Base-by-base conservation (phyloP, 1,140 invertebrate species). In the honey bee (Apis mellifera) region DNA sequence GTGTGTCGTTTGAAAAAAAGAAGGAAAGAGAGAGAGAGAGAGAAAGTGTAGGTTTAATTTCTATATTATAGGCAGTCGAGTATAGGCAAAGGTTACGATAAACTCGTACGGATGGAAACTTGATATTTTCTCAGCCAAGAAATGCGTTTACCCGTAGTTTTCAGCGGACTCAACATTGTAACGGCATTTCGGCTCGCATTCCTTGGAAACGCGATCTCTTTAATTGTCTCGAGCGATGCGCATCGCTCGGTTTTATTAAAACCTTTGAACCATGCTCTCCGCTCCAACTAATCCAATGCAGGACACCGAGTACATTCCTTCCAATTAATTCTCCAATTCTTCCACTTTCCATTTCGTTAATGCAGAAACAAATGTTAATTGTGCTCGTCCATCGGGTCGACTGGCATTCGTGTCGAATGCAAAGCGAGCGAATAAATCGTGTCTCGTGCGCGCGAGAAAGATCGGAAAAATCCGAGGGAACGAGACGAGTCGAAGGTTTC, bases 201-300 rank as follows among this genome's bases (percentile, higher is more conserved):
- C 42, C n/a, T 48, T n/a, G 50, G 73, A 75, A 75, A 62, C 73
- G n/a, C 21, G 73, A 75, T 62, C 59, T 42, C 11, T n/a, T 64
- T 75, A 62, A 75, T 75, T 64, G 59, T 23, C 21, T 21, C 17
- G 73, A 19, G 21, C 21, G 9, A 59, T 60, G 4, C 8, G 32
- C 52, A 54, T 60, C n/a, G 9, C 21, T 74, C n/a, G 59, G 59
- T 62, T 19, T 23, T 13, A 19, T 42, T 74, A n/a, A 42, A 62
- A 60, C 72, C 48, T 75, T 4, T 62, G 59, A 50, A 42, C 32
- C 32, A 5, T 7, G 32, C 59, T 26, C 26, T 12, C 50, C 32
- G 12, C 62, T 74, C 42, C 42, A 75, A 75, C n/a, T 13, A 52
- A 75, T 21, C 21, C 7, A 42, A 15, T 32, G 2, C 32, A 32